Conservation (phyloP, 2,888 invertebrate genomes). For the Campoplex nolae region DNA sequence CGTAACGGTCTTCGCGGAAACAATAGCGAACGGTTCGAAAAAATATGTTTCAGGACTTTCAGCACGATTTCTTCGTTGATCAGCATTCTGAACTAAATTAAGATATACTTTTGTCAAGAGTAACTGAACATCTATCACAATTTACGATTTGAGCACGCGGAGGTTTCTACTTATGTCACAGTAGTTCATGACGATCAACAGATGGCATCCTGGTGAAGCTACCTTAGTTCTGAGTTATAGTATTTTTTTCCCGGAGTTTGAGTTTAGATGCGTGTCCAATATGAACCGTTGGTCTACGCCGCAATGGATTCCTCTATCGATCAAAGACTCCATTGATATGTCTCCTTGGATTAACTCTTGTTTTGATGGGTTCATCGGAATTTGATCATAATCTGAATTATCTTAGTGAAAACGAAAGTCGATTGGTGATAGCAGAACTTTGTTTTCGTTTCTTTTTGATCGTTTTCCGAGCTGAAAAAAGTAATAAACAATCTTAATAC, state of each 20-base stretch:
- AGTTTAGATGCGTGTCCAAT: conserved; percentile 38
- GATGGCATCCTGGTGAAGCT: conserved; percentile 73
- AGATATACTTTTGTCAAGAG: conserved; percentile 6
- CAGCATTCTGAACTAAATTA: not conserved
- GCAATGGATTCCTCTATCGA: conserved; percentile 16
- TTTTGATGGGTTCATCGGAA: not conserved
- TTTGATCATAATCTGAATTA: not conserved
- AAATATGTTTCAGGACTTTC: no score
- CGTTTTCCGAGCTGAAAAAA: no score
- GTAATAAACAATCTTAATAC: no score
- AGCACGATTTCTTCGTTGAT: not conserved
- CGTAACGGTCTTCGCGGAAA: no score
- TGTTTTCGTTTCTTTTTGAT: no score
- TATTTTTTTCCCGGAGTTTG: not conserved
- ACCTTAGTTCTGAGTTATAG: conserved; percentile 67
- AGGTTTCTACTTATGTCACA: conserved; percentile 80
- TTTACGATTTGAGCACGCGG: conserved; percentile 73
- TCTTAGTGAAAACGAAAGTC: no score
- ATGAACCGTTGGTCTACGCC: not conserved
- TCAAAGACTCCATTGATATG: conserved; percentile 19
- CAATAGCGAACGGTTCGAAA: no score
- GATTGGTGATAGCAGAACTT: no score
- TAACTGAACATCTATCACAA: conserved; percentile 47
- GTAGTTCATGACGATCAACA: conserved; percentile 80
- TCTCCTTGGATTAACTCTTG: not conserved